Conservation (phyloP, 2,113 vertebrate genomes). For the Neolamprologus variostigma region DNA sequence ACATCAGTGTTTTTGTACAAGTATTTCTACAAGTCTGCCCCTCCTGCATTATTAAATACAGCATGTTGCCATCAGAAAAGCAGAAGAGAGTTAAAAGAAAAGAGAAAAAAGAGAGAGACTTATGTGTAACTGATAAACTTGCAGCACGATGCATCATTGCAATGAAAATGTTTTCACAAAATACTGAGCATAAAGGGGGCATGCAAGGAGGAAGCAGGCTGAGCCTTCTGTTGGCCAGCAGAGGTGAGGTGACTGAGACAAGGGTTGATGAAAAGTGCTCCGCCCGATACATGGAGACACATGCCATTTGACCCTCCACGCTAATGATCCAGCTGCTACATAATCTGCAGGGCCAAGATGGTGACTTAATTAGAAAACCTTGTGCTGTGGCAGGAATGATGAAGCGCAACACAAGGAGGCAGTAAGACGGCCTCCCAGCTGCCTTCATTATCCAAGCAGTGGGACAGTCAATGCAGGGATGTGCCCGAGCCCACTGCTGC, state of each 20-base stretch:
- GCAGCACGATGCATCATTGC: neutral
- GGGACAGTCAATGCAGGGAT: conserved; percentile 25
- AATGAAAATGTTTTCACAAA: neutral
- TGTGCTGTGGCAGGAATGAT: conserved; percentile 44
- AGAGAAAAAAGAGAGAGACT: neutral
- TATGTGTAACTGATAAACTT: neutral
- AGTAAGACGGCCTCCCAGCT: conserved; percentile 13
- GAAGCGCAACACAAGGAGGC: conserved; percentile 23
- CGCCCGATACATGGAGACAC: conserved; percentile 12
- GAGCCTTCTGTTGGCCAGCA: neutral
- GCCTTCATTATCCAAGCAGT: conserved; percentile 39
- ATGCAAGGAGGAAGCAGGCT: neutral
- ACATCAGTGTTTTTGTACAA: neutral
- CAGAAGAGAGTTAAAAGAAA: neutral
- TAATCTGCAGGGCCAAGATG: conserved; percentile 44
- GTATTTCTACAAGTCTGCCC: neutral
- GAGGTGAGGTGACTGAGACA: conserved; percentile 23
- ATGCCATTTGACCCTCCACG: conserved; percentile 49
- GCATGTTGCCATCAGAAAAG: neutral
- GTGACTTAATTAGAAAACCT: conserved; percentile 59
- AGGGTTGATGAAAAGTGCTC: conserved; percentile 35
- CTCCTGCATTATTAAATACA: neutral
- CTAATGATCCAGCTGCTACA: conserved; percentile 65
- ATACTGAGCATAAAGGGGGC: neutral
- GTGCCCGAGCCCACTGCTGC: conserved; percentile 26